Percentiles rank a stretch among this genome's conserved stretches.
phyloP scores from a whole-genome alignment of 2,888 invertebrate genomes.

The Tipula vernalis region DNA sequence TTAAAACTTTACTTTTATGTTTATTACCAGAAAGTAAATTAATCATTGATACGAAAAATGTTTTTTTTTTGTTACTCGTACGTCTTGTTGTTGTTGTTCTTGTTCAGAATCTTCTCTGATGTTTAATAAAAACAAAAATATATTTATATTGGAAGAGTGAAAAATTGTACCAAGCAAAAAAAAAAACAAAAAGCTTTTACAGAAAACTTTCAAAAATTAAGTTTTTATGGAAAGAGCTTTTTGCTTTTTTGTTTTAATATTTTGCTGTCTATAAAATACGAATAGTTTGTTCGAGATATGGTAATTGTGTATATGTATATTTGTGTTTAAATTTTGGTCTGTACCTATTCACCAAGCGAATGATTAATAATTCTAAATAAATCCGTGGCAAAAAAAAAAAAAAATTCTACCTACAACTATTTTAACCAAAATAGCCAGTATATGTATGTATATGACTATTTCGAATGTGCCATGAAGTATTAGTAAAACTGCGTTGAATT shows the following conservation, averaged over 20 bases:
- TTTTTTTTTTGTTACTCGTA: not conserved
- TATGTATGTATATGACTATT: no score
- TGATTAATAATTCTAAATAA: no score
- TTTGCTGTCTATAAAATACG: not conserved
- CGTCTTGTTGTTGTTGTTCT: not conserved
- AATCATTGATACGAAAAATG: not conserved
- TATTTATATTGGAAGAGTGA: not conserved
- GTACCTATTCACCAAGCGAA: no score
- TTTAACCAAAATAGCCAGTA: no score
- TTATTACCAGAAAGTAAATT: not conserved
- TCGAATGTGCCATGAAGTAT: no score
- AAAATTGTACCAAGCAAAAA: not conserved
- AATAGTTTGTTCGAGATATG: no score
- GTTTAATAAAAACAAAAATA: not conserved
- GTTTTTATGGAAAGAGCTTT: not conserved
- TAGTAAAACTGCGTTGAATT: no score
- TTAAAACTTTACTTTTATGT: slow-evolving; percentile 4
- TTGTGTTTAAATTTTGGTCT: no score
- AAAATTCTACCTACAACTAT: no score
- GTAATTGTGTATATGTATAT: no score
- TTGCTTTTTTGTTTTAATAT: not conserved
- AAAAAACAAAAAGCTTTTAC: not conserved
- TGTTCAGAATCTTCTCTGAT: not conserved
- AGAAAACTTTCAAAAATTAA: not conserved
- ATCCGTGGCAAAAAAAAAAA: no score